Percentiles rank a stretch among this genome's conserved stretches.
phyloP scores from a whole-genome alignment of 2,888 invertebrate species.

The Yponomeuta plumbellus region DNA sequence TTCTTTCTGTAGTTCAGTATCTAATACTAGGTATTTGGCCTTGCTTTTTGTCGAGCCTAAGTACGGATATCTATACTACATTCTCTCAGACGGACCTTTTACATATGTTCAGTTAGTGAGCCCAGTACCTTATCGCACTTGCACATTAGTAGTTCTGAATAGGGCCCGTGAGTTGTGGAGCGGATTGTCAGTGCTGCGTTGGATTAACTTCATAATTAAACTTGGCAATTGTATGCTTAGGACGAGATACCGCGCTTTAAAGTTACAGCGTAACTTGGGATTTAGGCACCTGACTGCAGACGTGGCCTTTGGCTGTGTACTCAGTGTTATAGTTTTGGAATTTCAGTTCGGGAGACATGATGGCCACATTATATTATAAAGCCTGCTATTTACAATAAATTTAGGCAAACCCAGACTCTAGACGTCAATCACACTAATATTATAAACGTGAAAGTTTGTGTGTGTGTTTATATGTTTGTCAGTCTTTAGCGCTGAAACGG shows the following conservation, averaged over 20 bases:
- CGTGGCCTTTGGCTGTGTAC: background rate
- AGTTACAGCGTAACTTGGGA: background rate
- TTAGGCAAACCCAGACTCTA: too few species aligned
- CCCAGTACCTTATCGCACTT: slow-evolving; percentile 37
- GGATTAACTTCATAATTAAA: slow-evolving; percentile 53
- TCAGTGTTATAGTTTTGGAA: background rate
- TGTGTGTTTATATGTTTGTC: too few species aligned
- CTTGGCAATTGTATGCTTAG: slow-evolving; percentile 35
- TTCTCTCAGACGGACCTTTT: background rate
- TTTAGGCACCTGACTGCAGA: too few species aligned
- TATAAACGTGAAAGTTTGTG: too few species aligned
- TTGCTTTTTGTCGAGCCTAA: too few species aligned
- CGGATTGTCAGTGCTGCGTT: slow-evolving; percentile 23
- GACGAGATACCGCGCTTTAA: slow-evolving; percentile 2
- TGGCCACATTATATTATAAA: too few species aligned
- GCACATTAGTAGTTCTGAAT: slow-evolving; percentile 51
- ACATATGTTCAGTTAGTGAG: background rate
- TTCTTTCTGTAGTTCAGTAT: too few species aligned
- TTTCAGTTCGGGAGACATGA: too few species aligned
- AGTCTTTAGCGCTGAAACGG: too few species aligned
- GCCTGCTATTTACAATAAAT: too few species aligned
- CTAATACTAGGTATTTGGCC: too few species aligned
- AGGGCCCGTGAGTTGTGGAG: slow-evolving; percentile 26
- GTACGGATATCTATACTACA: background rate
- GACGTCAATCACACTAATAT: too few species aligned